Evolutionary conservation across 2,888 invertebrate species (phyloP).

Genomic region (Meteorus cinctellus): DNA sequence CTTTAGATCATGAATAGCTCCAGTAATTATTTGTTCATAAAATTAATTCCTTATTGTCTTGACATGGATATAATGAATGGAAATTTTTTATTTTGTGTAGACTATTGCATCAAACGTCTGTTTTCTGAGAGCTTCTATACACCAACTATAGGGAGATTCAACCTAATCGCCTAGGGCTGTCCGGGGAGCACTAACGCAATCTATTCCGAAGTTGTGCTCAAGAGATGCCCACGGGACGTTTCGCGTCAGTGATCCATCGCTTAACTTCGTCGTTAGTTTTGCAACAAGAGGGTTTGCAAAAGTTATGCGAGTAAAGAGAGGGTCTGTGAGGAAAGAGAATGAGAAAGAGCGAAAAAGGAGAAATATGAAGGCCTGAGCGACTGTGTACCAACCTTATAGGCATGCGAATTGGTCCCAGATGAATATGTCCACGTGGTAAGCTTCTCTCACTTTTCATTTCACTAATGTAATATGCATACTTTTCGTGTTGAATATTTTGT

Average conservation of each 20-base stretch:
- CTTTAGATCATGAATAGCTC: too few relatives aligned
- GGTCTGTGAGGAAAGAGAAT: slow-evolving; percentile 17
- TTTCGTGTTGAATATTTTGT: neutral
- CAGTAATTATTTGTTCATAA: too few relatives aligned
- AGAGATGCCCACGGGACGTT: slow-evolving; percentile 62
- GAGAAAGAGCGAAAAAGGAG: neutral
- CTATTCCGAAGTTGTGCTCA: slow-evolving; percentile 57
- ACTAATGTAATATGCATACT: slow-evolving; percentile 6
- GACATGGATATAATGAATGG: neutral
- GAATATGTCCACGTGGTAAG: slow-evolving; percentile 37
- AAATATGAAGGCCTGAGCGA: neutral
- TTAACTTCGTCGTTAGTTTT: slow-evolving; percentile 61
- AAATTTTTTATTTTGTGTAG: slow-evolving; percentile 9
- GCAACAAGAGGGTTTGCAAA: slow-evolving; percentile 59
- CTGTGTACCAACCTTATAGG: slow-evolving; percentile 25
- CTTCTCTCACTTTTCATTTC: slow-evolving; percentile 3
- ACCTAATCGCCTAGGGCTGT: slow-evolving; percentile 63
- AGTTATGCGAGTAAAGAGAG: slow-evolving; percentile 50
- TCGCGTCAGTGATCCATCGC: slow-evolving; percentile 63
- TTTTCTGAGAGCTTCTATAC: slow-evolving; percentile 29
- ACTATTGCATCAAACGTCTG: slow-evolving; percentile 20
- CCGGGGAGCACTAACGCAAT: slow-evolving; percentile 65
- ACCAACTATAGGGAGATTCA: slow-evolving; percentile 54
- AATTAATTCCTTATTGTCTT: too few relatives aligned
- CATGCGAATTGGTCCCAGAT: slow-evolving; percentile 55